A percentile compares a stretch with the other conserved stretches of the same genome.
phyloP scores from a whole-genome alignment of 2,113 vertebrate genomes.

The Larimichthys crocea region DNA sequence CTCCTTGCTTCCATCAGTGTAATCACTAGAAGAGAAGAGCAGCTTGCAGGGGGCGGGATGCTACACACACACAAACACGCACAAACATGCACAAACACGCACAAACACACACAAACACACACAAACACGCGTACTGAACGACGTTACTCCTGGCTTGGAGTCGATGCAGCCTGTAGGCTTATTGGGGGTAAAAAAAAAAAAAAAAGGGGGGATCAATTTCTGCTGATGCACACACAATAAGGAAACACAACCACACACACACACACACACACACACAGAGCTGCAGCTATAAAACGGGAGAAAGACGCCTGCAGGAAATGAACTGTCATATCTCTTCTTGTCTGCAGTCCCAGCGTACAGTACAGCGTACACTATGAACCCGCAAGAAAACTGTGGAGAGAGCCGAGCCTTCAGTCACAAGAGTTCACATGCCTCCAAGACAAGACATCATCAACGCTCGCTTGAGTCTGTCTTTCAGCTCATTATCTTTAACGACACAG shows the following conservation, averaged over 20 bases:
- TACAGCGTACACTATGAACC: conserved; percentile 1
- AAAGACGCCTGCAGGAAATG: conserved; percentile 54
- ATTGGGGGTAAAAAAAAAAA: conserved; percentile 11
- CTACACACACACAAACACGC: conserved; percentile 37
- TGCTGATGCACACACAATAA: conserved; percentile 63
- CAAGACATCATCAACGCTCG: conserved; percentile 31
- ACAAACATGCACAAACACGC: conserved; percentile 18
- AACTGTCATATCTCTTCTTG: conserved; percentile 48
- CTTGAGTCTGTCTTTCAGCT: conserved; percentile 16
- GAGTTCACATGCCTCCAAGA: conserved; percentile 27
- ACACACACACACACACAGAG: conserved; percentile 28
- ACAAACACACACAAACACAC: conserved; percentile 19
- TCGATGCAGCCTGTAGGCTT: conserved; percentile 58
- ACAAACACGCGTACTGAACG: neutral
- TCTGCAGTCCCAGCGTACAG: conserved; percentile 25
- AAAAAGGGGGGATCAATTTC: conserved; percentile 55
- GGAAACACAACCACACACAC: neutral
- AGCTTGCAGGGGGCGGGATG: conserved; percentile 23
- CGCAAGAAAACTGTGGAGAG: conserved; percentile 2
- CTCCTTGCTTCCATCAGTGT: conserved; percentile 62
- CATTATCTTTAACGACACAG: conserved; percentile 23
- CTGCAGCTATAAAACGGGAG: conserved; percentile 31
- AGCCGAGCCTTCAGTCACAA: conserved; percentile 15
- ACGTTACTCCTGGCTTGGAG: conserved; percentile 26
- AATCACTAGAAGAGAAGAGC: conserved; percentile 47